A percentile compares a stretch with the other conserved stretches of the same genome.
phyloP scores from a whole-genome alignment of 2,888 invertebrate species.

The Ditylenchus weischeri region DNA sequence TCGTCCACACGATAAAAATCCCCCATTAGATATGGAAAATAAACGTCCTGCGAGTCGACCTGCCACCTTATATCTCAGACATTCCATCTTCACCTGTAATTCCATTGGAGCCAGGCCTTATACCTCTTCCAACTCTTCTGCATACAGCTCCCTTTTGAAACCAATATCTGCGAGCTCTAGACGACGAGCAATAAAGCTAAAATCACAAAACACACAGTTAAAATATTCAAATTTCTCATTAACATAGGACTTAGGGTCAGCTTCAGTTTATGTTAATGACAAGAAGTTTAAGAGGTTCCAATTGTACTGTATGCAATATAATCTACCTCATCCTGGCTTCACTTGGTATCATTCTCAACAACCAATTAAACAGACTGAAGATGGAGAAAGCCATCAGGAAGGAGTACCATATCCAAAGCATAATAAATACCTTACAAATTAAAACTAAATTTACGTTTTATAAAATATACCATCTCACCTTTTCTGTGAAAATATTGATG shows the following conservation, averaged over 20 bases:
- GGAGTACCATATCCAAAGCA: conserved; percentile 57
- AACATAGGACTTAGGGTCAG: too few species aligned
- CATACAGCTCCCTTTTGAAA: conserved; percentile 32
- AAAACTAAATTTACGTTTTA: not conserved
- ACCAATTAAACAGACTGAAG: conserved; percentile 48
- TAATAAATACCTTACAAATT: conserved; percentile 47
- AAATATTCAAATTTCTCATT: too few species aligned
- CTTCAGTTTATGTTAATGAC: too few species aligned
- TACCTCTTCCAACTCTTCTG: conserved; percentile 44
- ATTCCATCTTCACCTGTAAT: too few species aligned
- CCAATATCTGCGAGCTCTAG: conserved; percentile 56
- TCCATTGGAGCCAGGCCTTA: too few species aligned
- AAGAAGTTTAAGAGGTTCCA: too few species aligned
- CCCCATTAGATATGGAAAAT: not conserved
- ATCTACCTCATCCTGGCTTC: conserved; percentile 41
- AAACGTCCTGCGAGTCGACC: too few species aligned
- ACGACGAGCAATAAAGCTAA: conserved; percentile 51
- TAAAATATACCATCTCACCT: conserved; percentile 31
- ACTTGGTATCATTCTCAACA: conserved; percentile 44
- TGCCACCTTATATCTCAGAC: too few species aligned
- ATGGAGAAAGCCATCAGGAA: conserved; percentile 43
- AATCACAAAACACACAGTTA: not conserved
- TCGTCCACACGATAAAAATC: too few species aligned
- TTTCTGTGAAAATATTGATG: conserved; percentile 58
- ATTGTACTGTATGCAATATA: not conserved